A percentile compares a stretch with the other conserved stretches of the same genome.
Conservation (phyloP, 2,113 vertebrate genomes). For the Chloebia gouldiae region DNA sequence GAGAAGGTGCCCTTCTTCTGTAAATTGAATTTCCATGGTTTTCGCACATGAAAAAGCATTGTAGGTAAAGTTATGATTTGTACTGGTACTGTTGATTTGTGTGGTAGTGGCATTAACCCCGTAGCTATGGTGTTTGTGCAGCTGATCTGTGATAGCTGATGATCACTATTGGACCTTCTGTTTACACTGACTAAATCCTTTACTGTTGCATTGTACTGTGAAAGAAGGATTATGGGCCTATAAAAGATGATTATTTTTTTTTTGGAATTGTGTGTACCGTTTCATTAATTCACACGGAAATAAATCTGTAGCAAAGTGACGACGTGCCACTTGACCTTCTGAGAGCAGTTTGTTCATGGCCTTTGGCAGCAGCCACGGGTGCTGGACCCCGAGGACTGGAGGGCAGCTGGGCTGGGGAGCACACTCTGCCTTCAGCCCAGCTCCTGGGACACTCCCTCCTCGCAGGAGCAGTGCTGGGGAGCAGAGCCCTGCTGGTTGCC, state of each 20-base stretch:
- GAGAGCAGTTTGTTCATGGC: not conserved
- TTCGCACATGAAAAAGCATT: constrained; percentile 42
- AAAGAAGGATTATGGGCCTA: constrained; percentile 56
- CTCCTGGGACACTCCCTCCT: not conserved
- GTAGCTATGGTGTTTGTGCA: constrained; percentile 59
- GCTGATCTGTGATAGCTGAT: constrained; percentile 58
- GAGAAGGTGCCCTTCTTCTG: constrained; percentile 11
- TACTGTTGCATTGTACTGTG: constrained; percentile 50
- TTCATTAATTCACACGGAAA: constrained; percentile 42
- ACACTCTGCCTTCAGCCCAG: not conserved
- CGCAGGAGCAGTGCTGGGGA: not conserved
- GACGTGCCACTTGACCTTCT: not conserved
- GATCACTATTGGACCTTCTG: constrained; percentile 57
- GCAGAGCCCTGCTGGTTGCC: not conserved
- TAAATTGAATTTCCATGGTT: constrained; percentile 27
- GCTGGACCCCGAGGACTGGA: not conserved
- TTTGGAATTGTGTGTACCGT: constrained; percentile 18
- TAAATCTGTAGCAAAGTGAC: constrained; percentile 35
- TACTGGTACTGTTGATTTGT: constrained; percentile 26
- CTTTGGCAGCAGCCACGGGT: not conserved
- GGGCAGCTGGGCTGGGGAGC: not conserved
- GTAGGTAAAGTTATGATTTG: constrained; percentile 42
- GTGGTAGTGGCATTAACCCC: constrained; percentile 30
- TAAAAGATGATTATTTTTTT: not conserved
- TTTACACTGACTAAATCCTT: constrained; percentile 65